Percentiles rank a stretch among this genome's conserved stretches.
Conservation (phyloP, 2,113 vertebrate species). For the Mixornis gularis region DNA sequence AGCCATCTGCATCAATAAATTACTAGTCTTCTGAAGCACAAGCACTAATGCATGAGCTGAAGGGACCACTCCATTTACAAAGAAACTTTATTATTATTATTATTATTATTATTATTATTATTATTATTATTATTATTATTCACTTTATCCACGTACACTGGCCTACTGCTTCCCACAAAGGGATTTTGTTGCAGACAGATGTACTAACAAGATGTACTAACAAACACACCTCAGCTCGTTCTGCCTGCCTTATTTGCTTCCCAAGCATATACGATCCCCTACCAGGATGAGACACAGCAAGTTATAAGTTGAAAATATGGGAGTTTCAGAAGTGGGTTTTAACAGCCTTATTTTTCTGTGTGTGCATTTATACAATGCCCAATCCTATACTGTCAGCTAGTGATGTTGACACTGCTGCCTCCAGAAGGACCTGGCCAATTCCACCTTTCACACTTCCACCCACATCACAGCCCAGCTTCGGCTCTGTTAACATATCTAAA, state of each 20-base stretch:
- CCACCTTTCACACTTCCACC: background rate
- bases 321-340: background rate
- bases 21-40: conserved; percentile 62
- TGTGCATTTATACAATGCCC: background rate
- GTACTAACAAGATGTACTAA: background rate
- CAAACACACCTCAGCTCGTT: background rate
- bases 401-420: background rate
- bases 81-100: conserved; percentile 40
- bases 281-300: background rate
- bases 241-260: background rate
- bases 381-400: background rate
- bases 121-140: background rate
- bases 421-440: background rate
- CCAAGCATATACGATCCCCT: background rate
- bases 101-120: background rate
- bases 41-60: conserved; percentile 67
- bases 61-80: conserved; percentile 56
- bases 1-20: conserved; percentile 84
- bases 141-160: background rate
- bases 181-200: background rate
- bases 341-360: background rate
- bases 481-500: background rate
- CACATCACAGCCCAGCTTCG: background rate
- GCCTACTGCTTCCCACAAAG: background rate
- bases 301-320: background rate